Evolutionary conservation across 2,797 vertebrate genomes (phyloP), one percentile per base, ranked within the genome.

Genomic region (Sarcoramphus papa): DNA sequence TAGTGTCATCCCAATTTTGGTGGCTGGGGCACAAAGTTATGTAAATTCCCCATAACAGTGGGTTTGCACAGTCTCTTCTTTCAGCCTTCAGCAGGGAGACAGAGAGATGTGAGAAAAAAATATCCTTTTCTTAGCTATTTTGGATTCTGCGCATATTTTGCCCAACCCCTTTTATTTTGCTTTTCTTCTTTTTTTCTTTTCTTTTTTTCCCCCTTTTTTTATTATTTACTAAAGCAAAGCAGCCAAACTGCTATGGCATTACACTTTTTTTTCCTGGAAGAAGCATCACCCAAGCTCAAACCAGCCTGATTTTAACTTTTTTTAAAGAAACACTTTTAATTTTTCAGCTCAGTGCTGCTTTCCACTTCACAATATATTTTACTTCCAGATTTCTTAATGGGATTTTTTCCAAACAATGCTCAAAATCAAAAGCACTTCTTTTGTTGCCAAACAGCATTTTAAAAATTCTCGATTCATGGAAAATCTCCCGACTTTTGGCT

Each of bases 401-500:
- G 47, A 37, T 65, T 81, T 81, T 89, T 80, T 51, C 78, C 51
- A 73, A 90, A 51, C 9, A 67, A 9, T 11, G n/a, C 45, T 83
- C 62, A 80, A 82, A 93, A 80, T 77, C 64, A 73, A 85, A 86
- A 59, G 10, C 3, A 0, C 8, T 82, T 65, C 75, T 93, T 94
- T 83, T 82, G 64, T 83, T 40, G 78, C 72, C 2, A 9, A 88
- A 43, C 4, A 60, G 18, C n/a, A 50, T 85, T 85, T 85, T 70
- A 20, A 0, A 83, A 93, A 74, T 80, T 80, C 82, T 70, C 0
- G 0, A 5, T 60, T 73, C 7, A 14, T 41, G 45, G 60, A 93
- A 85, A 94, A 78, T 21, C 72, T 75, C 60, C 85, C 76, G 68
- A 60, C 60, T 91, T 94, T 82, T 70, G 59, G 59, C 64, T 91